These are phyloP conservation scores for Gambelia wislizenii DNA, from an alignment of 2,797 vertebrate genomes.

Conservation along the genomic window DNA sequence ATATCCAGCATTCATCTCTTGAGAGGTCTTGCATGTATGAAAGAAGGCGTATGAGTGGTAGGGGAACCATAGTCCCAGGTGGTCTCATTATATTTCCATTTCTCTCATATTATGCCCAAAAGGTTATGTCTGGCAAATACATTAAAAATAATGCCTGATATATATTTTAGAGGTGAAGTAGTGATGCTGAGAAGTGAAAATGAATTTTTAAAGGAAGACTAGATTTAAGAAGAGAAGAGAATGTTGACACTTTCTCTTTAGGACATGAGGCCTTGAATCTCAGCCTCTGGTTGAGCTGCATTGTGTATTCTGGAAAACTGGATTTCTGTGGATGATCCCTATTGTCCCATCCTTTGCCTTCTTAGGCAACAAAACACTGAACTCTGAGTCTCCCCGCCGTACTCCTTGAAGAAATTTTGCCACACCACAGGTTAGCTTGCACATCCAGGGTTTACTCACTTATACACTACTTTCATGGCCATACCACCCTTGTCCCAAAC, in stretches of 20 bases:
- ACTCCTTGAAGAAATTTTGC: no score
- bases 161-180: constrained; percentile 14
- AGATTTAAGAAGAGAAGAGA: background rate
- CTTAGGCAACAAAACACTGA: no score
- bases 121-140: constrained; percentile 26
- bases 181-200: background rate
- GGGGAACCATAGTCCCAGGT: background rate
- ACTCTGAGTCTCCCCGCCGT: no score
- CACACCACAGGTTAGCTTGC: no score
- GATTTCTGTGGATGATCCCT: background rate
- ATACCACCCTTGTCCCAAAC: no score
- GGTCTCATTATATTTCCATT: constrained; percentile 65
- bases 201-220: background rate
- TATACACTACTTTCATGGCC: no score
- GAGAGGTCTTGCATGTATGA: background rate
- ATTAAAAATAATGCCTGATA: background rate
- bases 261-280: background rate
- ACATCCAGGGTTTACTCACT: no score
- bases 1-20: constrained; percentile 22
- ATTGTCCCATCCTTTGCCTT: no score
- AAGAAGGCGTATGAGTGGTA: background rate
- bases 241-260: background rate
- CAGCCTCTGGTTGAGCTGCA: no score
- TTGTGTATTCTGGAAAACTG: background rate
- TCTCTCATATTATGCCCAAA: constrained; percentile 29